Base-by-base conservation (phyloP, 92 coral and sea anemone genomes). In the Meandrina meandrites region DNA sequence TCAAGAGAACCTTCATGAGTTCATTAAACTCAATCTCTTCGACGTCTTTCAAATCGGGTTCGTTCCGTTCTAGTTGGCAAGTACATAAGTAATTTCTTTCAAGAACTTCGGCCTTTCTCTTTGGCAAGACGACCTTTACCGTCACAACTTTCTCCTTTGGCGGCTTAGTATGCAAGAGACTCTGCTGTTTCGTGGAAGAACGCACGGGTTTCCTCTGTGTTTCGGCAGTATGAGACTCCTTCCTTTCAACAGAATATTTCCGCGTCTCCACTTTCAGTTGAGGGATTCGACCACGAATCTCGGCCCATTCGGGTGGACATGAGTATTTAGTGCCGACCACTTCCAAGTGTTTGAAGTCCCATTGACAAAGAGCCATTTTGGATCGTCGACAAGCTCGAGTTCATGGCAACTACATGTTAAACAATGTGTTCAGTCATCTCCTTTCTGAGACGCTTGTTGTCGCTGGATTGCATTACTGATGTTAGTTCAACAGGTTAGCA, bases 311-410 rank as follows among this genome's bases (percentile, higher is more conserved):
- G 35, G 31, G 40, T 3, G 91, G 75, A 76, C 82, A 51, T 6
- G 86, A 88, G 68, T 40, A 87, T 35, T 75, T 81, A 15, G 79
- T 77, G 71, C 98, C 98, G 0, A 81, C 87, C 9, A 94, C 86
- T 82, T 94, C 98, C 67, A 94, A 81, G 77, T 91, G 93, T 64
- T 83, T 73, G 60, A 88, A 90, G 76, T 88, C 79, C 95, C 98
- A 94, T 30, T 53, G 95, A 86, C 78, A 69, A 86, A 58, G 30
- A 50, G 77, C 17, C 88, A 76, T 85, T 50, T 47, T 85, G 19
- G 50, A 62, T 16, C 14, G 32, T 35, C 18, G 32, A 30, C 37
- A 27, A 76, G 81, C 45, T n/a, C 19, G 7, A 56, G 73, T 28
- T 75, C 81, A 58, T 76, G 75, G 62, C 81, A 84, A 76, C 74